phyloP scores from a whole-genome alignment of 2,113 vertebrate genomes.

The Ivindomyrus marchei region DNA sequence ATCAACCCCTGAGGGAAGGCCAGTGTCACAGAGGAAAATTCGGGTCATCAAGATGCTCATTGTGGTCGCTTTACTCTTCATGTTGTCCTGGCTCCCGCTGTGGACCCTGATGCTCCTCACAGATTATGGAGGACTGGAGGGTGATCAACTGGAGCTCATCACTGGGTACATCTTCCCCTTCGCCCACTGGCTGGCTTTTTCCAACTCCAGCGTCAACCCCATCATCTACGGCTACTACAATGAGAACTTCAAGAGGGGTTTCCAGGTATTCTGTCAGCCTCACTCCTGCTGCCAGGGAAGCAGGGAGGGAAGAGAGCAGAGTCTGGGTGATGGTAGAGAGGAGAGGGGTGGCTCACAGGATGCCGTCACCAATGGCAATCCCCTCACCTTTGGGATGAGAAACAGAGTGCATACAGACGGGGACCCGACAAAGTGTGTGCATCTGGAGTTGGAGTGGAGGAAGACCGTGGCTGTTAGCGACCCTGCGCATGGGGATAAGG shows the following conservation, averaged over 20 bases:
- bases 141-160: constrained; percentile 56
- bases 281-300: constrained; percentile 19
- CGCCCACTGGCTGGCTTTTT: constrained; percentile 72
- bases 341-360: constrained; percentile 30
- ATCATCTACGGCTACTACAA: constrained; percentile 76
- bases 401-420: constrained; percentile 55
- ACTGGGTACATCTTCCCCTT: constrained; percentile 67
- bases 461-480: constrained; percentile 25
- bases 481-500: constrained; percentile 30
- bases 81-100: constrained; percentile 69
- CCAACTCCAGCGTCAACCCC: constrained; percentile 70
- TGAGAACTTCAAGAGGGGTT: constrained; percentile 68
- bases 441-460: constrained; percentile 35
- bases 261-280: constrained; percentile 54
- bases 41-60: constrained; percentile 71
- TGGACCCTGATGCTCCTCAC: constrained; percentile 71
- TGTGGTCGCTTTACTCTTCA: constrained; percentile 65
- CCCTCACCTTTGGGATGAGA: constrained; percentile 39
- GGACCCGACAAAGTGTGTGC: constrained; percentile 30
- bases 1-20: constrained; percentile 31
- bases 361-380: constrained; percentile 31
- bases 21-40: constrained; percentile 57
- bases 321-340: constrained; percentile 25
- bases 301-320: constrained; percentile 16
- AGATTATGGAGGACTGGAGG: constrained; percentile 57